A percentile compares a stretch with the other conserved stretches of the same genome.
phyloP scores from a whole-genome alignment of 2,113 vertebrate species.

The Phycodurus eques region DNA sequence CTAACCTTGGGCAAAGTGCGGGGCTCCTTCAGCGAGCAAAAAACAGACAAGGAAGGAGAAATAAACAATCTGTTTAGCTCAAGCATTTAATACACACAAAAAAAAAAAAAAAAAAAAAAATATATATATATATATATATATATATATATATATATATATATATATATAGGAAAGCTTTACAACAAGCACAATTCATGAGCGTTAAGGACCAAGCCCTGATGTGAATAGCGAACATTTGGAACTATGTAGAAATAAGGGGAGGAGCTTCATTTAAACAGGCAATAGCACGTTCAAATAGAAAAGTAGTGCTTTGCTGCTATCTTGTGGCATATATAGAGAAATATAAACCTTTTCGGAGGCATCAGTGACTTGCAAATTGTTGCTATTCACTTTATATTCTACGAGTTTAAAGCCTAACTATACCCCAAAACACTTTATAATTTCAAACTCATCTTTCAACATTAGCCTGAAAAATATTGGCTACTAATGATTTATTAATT shows the following conservation, averaged over 20 bases:
- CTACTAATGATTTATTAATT: too few relatives aligned
- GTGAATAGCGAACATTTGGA: not conserved
- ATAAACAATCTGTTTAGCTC: constrained; percentile 20
- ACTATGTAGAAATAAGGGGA: not conserved
- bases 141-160: too few relatives aligned
- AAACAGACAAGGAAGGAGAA: constrained; percentile 25
- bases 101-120: too few relatives aligned
- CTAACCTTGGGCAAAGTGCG: constrained; percentile 65
- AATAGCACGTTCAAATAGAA: not conserved
- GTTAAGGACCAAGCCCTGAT: not conserved
- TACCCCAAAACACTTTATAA: too few relatives aligned
- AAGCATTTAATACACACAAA: constrained; percentile 24
- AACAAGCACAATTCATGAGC: not conserved
- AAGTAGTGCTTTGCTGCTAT: not conserved
- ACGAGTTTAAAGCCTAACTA: too few relatives aligned
- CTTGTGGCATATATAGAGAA: not conserved
- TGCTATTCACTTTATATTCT: too few relatives aligned
- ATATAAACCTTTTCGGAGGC: too few relatives aligned
- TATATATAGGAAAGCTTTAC: not conserved
- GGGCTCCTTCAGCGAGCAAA: constrained; percentile 46
- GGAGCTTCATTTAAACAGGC: not conserved
- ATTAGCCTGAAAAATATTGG: too few relatives aligned
- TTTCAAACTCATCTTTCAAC: too few relatives aligned
- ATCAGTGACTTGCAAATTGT: too few relatives aligned
- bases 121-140: too few relatives aligned